These are phyloP conservation scores for Leguminivora glycinivorella DNA, from an alignment of 1,140 invertebrate genomes.

Conservation along the genomic window DNA sequence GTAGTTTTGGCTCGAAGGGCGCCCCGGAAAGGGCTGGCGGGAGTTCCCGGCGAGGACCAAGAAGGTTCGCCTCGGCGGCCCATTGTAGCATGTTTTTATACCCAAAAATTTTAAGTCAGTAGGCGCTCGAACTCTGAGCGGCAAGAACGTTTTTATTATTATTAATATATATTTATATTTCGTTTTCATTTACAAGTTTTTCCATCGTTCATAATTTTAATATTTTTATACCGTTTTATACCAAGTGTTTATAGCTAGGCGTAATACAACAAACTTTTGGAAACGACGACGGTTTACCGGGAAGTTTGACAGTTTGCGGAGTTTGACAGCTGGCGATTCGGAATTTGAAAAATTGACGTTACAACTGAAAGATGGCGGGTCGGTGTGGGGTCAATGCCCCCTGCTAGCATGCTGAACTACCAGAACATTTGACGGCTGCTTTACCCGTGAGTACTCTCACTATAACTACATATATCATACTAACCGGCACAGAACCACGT, in stretches of 20 bases:
- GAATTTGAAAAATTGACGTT: conserved; percentile 72
- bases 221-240: conserved; percentile 79
- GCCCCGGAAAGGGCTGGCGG: conserved; percentile 23
- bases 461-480: background rate
- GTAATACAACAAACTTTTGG: conserved; percentile 51
- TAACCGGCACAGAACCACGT: background rate
- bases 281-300: conserved; percentile 41
- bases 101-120: conserved; percentile 80
- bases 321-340: conserved; percentile 72
- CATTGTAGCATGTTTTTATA: conserved; percentile 79
- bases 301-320: conserved; percentile 52
- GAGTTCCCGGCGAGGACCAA: conserved; percentile 57
- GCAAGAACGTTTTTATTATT: conserved; percentile 77
- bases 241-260: conserved; percentile 76
- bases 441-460: conserved; percentile 63
- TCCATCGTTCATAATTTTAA: conserved; percentile 78
- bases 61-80: conserved; percentile 60
- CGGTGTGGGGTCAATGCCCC: conserved; percentile 66
- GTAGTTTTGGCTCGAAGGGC: background rate
- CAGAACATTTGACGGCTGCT: conserved; percentile 75
- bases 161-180: conserved; percentile 79
- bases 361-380: conserved; percentile 68
- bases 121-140: conserved; percentile 77
- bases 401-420: conserved; percentile 70
- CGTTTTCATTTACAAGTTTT: conserved; percentile 78